Conservation (phyloP, 2,888 invertebrate genomes). For the Eudemis profundana region DNA sequence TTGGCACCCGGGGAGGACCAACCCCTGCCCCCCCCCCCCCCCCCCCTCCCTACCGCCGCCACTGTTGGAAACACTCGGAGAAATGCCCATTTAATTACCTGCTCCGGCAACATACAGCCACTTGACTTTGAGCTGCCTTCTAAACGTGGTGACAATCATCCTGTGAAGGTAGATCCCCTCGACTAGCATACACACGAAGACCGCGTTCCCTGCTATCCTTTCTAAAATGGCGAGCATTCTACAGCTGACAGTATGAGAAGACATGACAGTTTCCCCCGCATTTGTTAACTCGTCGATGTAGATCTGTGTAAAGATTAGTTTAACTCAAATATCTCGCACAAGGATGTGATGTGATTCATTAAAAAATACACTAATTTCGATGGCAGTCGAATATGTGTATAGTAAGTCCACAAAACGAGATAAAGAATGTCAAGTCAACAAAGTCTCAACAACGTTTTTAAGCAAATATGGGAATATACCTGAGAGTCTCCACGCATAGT, state of each 20-base stretch:
- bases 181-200: conserved; percentile 89
- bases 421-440: too few species aligned
- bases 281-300: conserved; percentile 84
- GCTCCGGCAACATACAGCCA: conserved; percentile 75
- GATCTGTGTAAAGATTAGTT: conserved; percentile 58
- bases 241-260: conserved; percentile 80
- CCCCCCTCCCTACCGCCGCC: too few species aligned
- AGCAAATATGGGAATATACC: too few species aligned
- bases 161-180: conserved; percentile 88
- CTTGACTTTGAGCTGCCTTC: conserved; percentile 79
- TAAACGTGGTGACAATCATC: conserved; percentile 87
- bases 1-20: too few species aligned
- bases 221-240: conserved; percentile 83
- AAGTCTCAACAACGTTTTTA: too few species aligned
- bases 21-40: too few species aligned
- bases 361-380: too few species aligned
- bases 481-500: too few species aligned
- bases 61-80: too few species aligned
- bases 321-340: neutral
- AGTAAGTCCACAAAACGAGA: too few species aligned
- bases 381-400: too few species aligned
- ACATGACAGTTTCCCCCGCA: conserved; percentile 77
- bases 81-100: conserved; percentile 67
- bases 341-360: too few species aligned
- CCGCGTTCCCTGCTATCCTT: conserved; percentile 82